Conservation (phyloP, 2,888 invertebrate species). For the Cephus sareptanus region DNA sequence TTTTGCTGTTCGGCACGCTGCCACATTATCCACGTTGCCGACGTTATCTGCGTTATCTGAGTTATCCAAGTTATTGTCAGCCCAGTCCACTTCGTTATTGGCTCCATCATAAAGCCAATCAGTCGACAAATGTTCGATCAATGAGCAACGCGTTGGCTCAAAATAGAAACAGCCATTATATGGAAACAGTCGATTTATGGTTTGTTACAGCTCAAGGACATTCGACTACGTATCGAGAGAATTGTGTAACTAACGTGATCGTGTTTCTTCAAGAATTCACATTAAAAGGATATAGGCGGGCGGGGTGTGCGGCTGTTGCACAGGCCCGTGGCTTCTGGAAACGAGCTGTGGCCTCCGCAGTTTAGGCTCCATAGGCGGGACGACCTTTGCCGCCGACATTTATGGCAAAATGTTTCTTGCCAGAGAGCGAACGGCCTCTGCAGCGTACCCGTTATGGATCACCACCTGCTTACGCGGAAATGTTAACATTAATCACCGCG, state of each 20-base stretch:
- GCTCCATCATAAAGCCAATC: constrained; percentile 27
- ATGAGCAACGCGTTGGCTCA: constrained; percentile 20
- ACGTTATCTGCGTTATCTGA: constrained; percentile 33
- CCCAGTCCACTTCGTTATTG: constrained; percentile 23
- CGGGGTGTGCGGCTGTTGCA: not conserved
- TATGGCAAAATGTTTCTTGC: constrained; percentile 18
- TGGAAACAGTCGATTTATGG: constrained; percentile 16
- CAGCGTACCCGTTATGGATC: constrained; percentile 17
- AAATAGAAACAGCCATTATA: not conserved
- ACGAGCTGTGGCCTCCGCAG: not conserved
- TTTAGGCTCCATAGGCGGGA: constrained; percentile 1
- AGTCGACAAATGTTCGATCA: constrained; percentile 33
- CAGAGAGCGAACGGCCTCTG: constrained; percentile 5
- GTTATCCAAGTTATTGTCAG: constrained; percentile 33
- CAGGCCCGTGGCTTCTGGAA: not conserved
- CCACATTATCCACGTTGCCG: constrained; percentile 31
- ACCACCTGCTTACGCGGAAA: constrained; percentile 11
- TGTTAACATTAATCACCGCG: constrained; percentile 13
- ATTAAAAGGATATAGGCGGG: not conserved
- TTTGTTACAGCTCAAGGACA: constrained; percentile 8
- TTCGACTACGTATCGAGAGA: not conserved
- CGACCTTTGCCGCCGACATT: constrained; percentile 22
- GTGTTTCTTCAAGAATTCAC: not conserved
- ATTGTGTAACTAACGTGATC: not conserved
- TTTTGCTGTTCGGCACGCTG: constrained; percentile 31